Conservation (phyloP, 2,797 vertebrate genomes). For the Thamnophis elegans region DNA sequence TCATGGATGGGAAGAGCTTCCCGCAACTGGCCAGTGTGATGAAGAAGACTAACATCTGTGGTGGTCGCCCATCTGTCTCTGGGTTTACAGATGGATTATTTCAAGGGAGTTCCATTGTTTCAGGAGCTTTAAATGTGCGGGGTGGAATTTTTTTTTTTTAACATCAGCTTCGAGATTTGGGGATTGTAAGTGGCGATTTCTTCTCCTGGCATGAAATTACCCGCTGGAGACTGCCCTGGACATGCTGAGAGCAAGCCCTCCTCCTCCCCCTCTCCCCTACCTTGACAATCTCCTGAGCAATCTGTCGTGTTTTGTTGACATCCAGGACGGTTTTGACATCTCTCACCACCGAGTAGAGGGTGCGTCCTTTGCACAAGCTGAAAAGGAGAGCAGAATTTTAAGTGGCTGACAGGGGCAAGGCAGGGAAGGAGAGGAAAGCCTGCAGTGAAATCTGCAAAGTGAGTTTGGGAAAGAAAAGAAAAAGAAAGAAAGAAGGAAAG, state of each 20-base stretch:
- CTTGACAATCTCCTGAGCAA: constrained; percentile 99
- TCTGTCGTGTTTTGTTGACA: constrained; percentile 98
- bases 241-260: background rate
- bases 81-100: background rate
- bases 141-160: background rate
- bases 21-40: background rate
- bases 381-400: constrained; percentile 49
- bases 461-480: background rate
- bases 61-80: background rate
- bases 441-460: background rate
- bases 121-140: background rate
- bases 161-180: background rate
- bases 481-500: too few relatives aligned
- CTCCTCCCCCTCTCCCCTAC: constrained; percentile 65
- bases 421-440: background rate
- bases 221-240: too few relatives aligned
- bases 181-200: background rate
- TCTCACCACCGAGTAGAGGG: constrained; percentile 93
- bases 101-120: background rate
- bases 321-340: constrained; percentile 96
- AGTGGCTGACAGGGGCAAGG: background rate
- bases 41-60: background rate
- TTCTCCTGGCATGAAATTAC: background rate
- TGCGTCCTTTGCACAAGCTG: constrained; percentile 97
- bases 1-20: background rate